phyloP scores from a whole-genome alignment of 2,113 vertebrate genomes.

The Centropus unirufus region DNA sequence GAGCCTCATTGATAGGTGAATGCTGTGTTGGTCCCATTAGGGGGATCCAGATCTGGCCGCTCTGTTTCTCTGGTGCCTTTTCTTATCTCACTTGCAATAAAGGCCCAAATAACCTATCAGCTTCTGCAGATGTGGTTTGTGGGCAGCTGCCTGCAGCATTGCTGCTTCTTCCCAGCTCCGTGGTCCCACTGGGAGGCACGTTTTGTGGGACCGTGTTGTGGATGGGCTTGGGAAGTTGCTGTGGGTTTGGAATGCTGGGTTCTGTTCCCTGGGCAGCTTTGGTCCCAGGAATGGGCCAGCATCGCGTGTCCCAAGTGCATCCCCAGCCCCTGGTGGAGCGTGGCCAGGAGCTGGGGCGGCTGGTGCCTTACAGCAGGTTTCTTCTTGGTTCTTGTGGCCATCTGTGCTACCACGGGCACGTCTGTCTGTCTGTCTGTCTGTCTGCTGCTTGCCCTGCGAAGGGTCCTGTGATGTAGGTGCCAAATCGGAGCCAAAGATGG shows the following conservation, averaged over 20 bases:
- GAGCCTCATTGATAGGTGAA: not conserved
- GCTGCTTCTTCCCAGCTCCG: not conserved
- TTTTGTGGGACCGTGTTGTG: not conserved
- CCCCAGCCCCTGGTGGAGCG: not conserved
- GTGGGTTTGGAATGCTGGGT: not conserved
- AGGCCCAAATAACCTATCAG: not conserved
- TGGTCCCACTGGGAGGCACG: rapidly evolving
- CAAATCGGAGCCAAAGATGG: not conserved
- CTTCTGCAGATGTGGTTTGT: not conserved
- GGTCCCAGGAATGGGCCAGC: not conserved
- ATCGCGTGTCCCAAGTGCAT: not conserved
- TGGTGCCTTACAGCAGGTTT: not conserved
- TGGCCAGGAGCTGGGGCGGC: not conserved
- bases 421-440: not conserved
- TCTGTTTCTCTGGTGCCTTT: not conserved
- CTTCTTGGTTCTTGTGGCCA: not conserved
- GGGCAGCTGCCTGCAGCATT: not conserved
- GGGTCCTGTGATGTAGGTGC: not conserved
- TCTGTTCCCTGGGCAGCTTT: not conserved
- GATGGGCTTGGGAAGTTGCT: rapidly evolving
- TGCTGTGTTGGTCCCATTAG: not conserved
- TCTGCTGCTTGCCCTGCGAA: not conserved
- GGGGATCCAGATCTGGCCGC: not conserved
- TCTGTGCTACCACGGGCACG: not conserved
- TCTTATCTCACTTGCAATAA: not conserved